Percentiles rank a stretch among this genome's conserved stretches.
Evolutionary conservation across 2,797 vertebrate species (phyloP).

Genomic region (Arctocebus calabarensis): DNA sequence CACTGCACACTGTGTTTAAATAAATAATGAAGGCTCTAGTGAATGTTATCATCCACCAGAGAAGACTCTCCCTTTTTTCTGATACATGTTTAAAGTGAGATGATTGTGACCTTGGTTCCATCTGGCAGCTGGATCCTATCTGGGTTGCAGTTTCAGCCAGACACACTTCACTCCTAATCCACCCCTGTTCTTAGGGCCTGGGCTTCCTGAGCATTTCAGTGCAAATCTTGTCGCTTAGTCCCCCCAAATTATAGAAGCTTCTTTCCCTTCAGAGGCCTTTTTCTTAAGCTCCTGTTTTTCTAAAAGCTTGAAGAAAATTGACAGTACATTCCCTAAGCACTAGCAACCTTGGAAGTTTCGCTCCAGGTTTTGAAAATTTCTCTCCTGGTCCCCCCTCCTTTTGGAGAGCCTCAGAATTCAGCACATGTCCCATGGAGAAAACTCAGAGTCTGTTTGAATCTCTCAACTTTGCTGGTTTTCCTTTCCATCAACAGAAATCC

Average conservation of each 20-base stretch:
- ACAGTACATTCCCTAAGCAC: background rate
- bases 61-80: background rate
- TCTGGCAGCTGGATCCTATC: background rate
- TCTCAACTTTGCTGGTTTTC: background rate
- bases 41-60: too few species aligned
- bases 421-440: background rate
- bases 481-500: background rate
- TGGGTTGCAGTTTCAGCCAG: background rate
- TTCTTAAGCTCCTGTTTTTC: background rate
- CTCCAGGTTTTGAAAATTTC: background rate
- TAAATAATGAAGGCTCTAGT: background rate
- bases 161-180: background rate
- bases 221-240: background rate
- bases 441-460: background rate
- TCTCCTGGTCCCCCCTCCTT: background rate
- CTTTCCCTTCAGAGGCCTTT: background rate
- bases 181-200: background rate
- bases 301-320: background rate
- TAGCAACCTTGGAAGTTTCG: background rate
- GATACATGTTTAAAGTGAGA: background rate
- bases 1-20: background rate
- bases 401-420: background rate
- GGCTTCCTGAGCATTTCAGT: background rate
- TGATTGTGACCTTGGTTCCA: background rate
- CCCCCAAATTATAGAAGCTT: background rate